phyloP scores from a whole-genome alignment of 2,888 invertebrate species.

The Eumacrocentrus americanus region DNA sequence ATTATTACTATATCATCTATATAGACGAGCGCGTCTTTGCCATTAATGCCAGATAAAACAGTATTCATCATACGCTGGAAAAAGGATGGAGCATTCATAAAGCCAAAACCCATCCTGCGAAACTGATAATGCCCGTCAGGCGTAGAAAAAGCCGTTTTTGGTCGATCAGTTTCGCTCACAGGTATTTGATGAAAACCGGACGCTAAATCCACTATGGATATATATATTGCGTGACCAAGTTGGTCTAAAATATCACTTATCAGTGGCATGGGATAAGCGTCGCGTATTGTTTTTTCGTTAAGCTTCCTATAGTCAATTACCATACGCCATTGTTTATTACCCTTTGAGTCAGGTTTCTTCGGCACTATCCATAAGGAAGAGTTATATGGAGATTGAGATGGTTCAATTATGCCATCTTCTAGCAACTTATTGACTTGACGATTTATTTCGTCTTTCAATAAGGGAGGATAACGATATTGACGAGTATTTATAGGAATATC shows the following conservation, averaged over 20 bases:
- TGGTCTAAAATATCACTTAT: too few species aligned
- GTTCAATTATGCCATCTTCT: not conserved
- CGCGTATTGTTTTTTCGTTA: constrained; percentile 21
- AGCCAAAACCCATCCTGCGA: constrained; percentile 28
- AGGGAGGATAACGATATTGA: too few species aligned
- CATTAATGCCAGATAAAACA: too few species aligned
- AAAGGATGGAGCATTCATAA: too few species aligned
- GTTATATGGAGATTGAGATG: constrained; percentile 19
- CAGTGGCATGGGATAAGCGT: too few species aligned
- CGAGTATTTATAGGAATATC: constrained; percentile 7
- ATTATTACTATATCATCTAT: constrained; percentile 17
- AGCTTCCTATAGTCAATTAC: constrained; percentile 33
- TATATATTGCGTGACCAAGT: constrained; percentile 23
- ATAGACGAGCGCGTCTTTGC: too few species aligned
- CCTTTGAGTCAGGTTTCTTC: too few species aligned
- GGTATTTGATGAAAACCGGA: constrained; percentile 46
- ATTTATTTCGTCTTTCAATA: constrained; percentile 1
- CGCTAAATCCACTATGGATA: constrained; percentile 25
- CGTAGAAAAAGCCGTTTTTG: constrained; percentile 33
- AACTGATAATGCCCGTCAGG: constrained; percentile 39
- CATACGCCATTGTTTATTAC: too few species aligned
- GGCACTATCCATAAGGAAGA: constrained; percentile 22
- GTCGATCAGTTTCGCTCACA: too few species aligned
- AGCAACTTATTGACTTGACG: not conserved
- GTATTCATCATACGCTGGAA: too few species aligned